phyloP scores from a whole-genome alignment of 2,888 invertebrate species.

The Asteroscopus sphinx region DNA sequence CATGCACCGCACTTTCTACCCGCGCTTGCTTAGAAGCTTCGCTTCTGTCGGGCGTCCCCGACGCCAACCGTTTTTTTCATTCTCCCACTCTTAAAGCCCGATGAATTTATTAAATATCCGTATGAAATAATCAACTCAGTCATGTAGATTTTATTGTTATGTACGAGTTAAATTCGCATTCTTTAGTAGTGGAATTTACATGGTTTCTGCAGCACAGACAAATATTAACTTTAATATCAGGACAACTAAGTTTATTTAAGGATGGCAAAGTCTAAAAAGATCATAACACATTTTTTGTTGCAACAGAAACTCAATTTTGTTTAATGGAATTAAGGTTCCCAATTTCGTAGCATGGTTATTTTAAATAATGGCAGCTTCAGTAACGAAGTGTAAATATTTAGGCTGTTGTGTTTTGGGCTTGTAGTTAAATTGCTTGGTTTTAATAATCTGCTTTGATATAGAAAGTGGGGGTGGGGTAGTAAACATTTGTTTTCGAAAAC shows the following conservation, averaged over 20 bases:
- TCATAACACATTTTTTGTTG: neutral
- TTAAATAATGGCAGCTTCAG: slow-evolving; percentile 19
- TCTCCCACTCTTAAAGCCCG: slow-evolving; percentile 5
- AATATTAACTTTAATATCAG: too few relatives aligned
- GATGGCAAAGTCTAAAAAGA: too few relatives aligned
- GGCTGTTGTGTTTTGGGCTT: slow-evolving; percentile 12
- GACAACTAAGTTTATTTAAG: too few relatives aligned
- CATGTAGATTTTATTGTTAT: slow-evolving; percentile 21
- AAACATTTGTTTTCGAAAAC: slow-evolving; percentile 11
- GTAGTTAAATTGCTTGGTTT: slow-evolving; percentile 10
- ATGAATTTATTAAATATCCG: slow-evolving; percentile 29
- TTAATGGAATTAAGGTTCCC: slow-evolving; percentile 7
- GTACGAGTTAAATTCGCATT: slow-evolving; percentile 16
- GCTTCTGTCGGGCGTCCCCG: too few relatives aligned
- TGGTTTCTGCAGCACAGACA: neutral
- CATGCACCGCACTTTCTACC: too few relatives aligned
- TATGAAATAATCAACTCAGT: slow-evolving; percentile 14
- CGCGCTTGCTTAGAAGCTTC: too few relatives aligned
- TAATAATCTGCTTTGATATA: slow-evolving; percentile 22
- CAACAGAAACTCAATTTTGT: slow-evolving; percentile 7
- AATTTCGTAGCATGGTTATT: slow-evolving; percentile 8
- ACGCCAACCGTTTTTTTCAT: neutral
- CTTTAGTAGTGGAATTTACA: slow-evolving; percentile 22
- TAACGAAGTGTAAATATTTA: slow-evolving; percentile 31
- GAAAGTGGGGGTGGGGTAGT: neutral